Evolutionary conservation across 2,888 invertebrate species (phyloP), one percentile per base, ranked within the genome.

Genomic region (Anticlea derivata): DNA sequence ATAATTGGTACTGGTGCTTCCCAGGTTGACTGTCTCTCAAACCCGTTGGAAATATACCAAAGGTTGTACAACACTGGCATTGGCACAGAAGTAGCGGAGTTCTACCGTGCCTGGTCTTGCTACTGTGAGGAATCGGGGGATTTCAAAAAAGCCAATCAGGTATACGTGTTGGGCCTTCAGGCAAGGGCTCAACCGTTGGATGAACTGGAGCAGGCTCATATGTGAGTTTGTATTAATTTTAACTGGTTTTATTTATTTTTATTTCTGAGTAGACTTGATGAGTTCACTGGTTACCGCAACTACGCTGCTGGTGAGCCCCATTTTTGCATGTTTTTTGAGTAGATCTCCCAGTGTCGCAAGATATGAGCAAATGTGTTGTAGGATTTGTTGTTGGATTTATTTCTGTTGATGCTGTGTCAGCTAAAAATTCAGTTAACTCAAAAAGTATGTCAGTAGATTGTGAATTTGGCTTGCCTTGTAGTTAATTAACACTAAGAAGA

Each of bases 101-200:
- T 98, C 74, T 98, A 98, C 76, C 93, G 95, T 63, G 95, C 96
- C 7, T 98, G 98, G 97, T 96, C 98, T 0, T 95, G 95, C 73
- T 95, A 96, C 67, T 94, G 96, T 68, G 98, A 98, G 79, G 93
- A 94, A 60, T 91, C 92, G 35, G 95, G 95, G 17, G 96, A 98
- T 87, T 94, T 93, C 66, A 95, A 95, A 73, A 94, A 94, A 70
- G 98, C 98, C 0, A 95, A 97, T 79, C 93, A 94, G 65, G 94
- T 98, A 13, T 96, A 95, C 73, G 92, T 94, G 69, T 85, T 94
- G 61, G 98, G 98, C 0, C 91, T 96, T 31, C 92, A 93, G 35
- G 93, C 94, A 41, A 91, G 92, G 24, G 98, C 98, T 1, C 94
- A 97, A 71, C 98, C 98, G 0, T 80, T 92, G 27, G 95, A 96